These are phyloP conservation scores for Hypena proboscidalis DNA, from an alignment of 2,888 invertebrate genomes.

Conservation along the genomic window DNA sequence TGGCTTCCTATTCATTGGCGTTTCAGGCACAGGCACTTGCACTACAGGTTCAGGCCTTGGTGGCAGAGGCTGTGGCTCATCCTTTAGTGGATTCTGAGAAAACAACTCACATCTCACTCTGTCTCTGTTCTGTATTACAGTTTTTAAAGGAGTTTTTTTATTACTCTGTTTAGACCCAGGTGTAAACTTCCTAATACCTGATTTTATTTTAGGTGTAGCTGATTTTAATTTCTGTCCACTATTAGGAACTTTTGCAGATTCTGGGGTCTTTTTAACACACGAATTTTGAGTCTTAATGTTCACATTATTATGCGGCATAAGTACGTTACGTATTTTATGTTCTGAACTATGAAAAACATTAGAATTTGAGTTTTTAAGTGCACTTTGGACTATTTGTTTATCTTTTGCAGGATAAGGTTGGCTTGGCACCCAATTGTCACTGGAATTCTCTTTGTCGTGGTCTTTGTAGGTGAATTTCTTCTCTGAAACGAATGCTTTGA, in stretches of 20 bases:
- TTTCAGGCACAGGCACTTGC: constrained; percentile 56
- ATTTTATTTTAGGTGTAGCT: constrained; percentile 71
- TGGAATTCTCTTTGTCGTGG: constrained; percentile 65
- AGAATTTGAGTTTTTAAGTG: constrained; percentile 40
- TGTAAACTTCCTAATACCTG: constrained; percentile 71
- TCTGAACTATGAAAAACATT: constrained; percentile 48
- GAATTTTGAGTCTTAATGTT: constrained; percentile 47
- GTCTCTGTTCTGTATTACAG: constrained; percentile 60
- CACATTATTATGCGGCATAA: constrained; percentile 52
- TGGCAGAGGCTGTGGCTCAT: constrained; percentile 37
- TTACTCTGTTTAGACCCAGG: constrained; percentile 66
- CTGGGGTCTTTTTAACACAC: constrained; percentile 61
- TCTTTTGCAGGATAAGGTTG: constrained; percentile 59
- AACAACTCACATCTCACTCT: constrained; percentile 73
- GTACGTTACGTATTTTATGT: constrained; percentile 51
- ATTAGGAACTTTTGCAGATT: constrained; percentile 48
- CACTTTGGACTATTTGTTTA: constrained; percentile 42
- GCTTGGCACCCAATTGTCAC: constrained; percentile 49
- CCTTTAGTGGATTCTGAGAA: constrained; percentile 50
- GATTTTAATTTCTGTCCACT: constrained; percentile 61
- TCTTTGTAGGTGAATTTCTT: constrained; percentile 54
- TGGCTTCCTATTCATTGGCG: constrained; percentile 64
- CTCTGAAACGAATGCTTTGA: constrained; percentile 61
- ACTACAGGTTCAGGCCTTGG: constrained; percentile 29
- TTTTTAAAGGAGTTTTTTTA: constrained; percentile 62